Conservation (phyloP, 2,888 invertebrate genomes). For the Trichogramma evanescens region DNA sequence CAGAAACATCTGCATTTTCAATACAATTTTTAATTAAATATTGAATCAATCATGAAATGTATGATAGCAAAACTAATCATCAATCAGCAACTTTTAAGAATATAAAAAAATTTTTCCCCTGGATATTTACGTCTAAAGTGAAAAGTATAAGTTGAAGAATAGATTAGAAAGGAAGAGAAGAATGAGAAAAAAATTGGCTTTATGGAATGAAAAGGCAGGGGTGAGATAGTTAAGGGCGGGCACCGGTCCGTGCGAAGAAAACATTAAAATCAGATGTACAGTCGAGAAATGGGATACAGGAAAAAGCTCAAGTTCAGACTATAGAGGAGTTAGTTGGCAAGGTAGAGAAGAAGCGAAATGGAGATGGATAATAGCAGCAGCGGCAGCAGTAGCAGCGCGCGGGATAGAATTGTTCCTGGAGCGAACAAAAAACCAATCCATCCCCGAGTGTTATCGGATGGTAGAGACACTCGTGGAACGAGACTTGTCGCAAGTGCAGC, state of each 20-base stretch:
- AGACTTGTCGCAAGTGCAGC: slow-evolving; percentile 9
- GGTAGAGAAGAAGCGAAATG: slow-evolving; percentile 21
- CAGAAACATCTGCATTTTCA: too few relatives aligned
- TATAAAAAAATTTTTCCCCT: too few relatives aligned
- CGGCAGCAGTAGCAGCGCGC: slow-evolving; percentile 32
- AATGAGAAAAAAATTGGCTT: slow-evolving; percentile 13
- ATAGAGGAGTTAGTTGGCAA: slow-evolving; percentile 18
- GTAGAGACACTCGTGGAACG: slow-evolving; percentile 31
- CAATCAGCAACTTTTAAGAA: too few relatives aligned
- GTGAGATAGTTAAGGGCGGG: slow-evolving; percentile 12
- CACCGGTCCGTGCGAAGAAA: slow-evolving; percentile 6
- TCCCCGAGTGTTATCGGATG: slow-evolving; percentile 40
- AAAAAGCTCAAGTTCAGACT: neutral
- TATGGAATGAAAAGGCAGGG: slow-evolving; percentile 21
- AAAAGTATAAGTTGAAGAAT: too few relatives aligned
- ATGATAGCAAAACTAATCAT: too few relatives aligned
- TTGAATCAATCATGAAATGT: too few relatives aligned
- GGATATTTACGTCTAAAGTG: too few relatives aligned
- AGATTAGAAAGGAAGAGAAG: neutral
- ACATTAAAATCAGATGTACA: slow-evolving; percentile 18
- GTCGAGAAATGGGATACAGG: slow-evolving; percentile 6
- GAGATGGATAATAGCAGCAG: slow-evolving; percentile 16
- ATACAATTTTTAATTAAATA: too few relatives aligned
- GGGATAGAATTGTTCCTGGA: slow-evolving; percentile 39
- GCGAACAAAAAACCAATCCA: slow-evolving; percentile 40